A percentile compares a stretch with the other conserved stretches of the same genome.
These are phyloP conservation scores for Laterallus jamaicensis DNA, from an alignment of 2,113 vertebrate species.

Conservation along the genomic window DNA sequence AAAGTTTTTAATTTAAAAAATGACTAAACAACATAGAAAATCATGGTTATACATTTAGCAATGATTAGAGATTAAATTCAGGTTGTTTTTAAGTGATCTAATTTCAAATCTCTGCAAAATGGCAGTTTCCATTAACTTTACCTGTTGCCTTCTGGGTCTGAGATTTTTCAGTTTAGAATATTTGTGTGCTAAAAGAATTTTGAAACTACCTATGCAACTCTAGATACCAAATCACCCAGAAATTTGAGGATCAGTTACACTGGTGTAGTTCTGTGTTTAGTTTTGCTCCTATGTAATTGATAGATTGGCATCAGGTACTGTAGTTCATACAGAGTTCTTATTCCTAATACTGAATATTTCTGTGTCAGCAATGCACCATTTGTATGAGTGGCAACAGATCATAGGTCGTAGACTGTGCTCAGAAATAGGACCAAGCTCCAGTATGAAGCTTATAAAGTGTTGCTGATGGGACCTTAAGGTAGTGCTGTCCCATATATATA, in stretches of 20 bases:
- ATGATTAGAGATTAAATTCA: neutral
- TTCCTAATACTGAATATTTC: neutral
- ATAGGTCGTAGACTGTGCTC: neutral
- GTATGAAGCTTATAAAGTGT: neutral
- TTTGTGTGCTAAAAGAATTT: neutral
- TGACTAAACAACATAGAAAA: neutral
- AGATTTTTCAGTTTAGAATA: neutral
- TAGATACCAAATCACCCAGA: neutral
- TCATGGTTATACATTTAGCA: neutral
- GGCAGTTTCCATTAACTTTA: neutral
- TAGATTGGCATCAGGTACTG: neutral
- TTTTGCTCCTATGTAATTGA: neutral
- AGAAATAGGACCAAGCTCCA: neutral
- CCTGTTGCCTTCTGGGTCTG: neutral
- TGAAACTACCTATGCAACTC: neutral
- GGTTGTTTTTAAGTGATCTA: neutral
- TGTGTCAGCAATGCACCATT: neutral
- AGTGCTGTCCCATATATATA: neutral
- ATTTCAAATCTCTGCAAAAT: neutral
- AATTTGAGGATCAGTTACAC: neutral
- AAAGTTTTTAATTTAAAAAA: neutral
- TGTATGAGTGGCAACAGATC: neutral
- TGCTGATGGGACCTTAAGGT: neutral
- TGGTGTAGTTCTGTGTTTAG: neutral
- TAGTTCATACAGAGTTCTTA: neutral